Conservation (phyloP, 2,797 vertebrate species). For the Benthosema pterotum region DNA sequence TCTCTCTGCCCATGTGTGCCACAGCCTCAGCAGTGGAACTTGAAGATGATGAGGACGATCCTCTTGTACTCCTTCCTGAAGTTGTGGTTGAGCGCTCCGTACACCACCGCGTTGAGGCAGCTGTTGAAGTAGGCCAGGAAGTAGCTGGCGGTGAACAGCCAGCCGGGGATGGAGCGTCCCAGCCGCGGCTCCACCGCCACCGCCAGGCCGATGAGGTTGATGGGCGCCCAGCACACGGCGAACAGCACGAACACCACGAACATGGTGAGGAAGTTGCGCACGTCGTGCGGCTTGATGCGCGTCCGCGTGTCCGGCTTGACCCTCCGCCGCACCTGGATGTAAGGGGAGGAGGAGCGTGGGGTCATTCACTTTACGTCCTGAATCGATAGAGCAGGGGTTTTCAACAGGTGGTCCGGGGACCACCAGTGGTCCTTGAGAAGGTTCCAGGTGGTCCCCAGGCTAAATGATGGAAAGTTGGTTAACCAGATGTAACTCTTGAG, state of each 20-base stretch:
- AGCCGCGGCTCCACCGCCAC: slow-evolving; percentile 81
- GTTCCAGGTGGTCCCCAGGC: no score
- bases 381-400: no score
- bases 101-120: slow-evolving; percentile 86
- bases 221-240: slow-evolving; percentile 86
- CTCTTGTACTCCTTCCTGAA: slow-evolving; percentile 88
- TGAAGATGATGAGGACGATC: slow-evolving; percentile 81
- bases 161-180: slow-evolving; percentile 76
- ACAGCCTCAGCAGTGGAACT: slow-evolving; percentile 79
- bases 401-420: no score
- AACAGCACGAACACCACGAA: slow-evolving; percentile 88
- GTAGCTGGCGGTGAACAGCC: slow-evolving; percentile 87
- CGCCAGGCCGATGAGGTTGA: slow-evolving; percentile 85
- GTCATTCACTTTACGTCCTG: no score
- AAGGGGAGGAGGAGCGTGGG: no score
- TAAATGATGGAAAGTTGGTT: no score
- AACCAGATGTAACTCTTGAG: no score
- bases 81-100: slow-evolving; percentile 85
- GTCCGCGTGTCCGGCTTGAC: slow-evolving; percentile 79
- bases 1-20: no score
- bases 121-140: slow-evolving; percentile 91
- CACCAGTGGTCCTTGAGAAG: no score
- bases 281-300: slow-evolving; percentile 83
- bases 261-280: slow-evolving; percentile 88
- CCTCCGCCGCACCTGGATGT: slow-evolving; percentile 76